Base-by-base conservation (phyloP, 2,888 invertebrate genomes). In the Trissonchulus latispiculum region DNA sequence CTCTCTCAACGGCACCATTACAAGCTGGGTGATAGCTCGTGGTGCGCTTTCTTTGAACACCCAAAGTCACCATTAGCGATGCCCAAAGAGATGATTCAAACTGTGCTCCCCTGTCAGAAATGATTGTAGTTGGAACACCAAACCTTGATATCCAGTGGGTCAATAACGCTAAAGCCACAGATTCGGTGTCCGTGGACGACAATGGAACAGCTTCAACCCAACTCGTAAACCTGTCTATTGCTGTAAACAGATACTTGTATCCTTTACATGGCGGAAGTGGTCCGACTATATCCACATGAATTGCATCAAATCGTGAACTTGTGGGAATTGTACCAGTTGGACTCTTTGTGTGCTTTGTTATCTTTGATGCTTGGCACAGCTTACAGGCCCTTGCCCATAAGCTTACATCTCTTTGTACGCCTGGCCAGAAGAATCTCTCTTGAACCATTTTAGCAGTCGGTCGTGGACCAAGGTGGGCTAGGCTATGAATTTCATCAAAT, bases 211-310 rank as follows among this genome's bases (percentile, higher is more conserved):
- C 69, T 68, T 68, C 69, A 28, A 36, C 8, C 69, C 69, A 68
- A 3, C 69, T 32, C 3, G 69, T 68, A 68, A 32, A 68, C 18
- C 69, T 32, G n/a, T 68, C 69, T 2, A 68, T 68, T 2, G n/a
- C n/a, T 23, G 69, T 68, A 3, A 68, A 8, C 28, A 68, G 69
- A 36, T 68, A 68, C 8, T 36, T n/a, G 36, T 35, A 68, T 3
- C 35, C 35, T 36, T 33, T 32, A 33, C 28, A 32, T 8, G 69
- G 69, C 3, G 69, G 69, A 23, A 68, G n/a, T 23, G 69, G 69
- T 8, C 69, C 69, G 31, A 33, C 69, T n/a, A 68, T 68, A n/a
- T 68, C 69, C 33, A 68, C 36, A 36, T 68, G 69, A n/a, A 68
- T 36, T 68, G 69, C 36, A n/a, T 68, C 36, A 36, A 68, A 68